Base-by-base conservation (phyloP, 2,113 vertebrate species). In the Marmota flaviventris region DNA sequence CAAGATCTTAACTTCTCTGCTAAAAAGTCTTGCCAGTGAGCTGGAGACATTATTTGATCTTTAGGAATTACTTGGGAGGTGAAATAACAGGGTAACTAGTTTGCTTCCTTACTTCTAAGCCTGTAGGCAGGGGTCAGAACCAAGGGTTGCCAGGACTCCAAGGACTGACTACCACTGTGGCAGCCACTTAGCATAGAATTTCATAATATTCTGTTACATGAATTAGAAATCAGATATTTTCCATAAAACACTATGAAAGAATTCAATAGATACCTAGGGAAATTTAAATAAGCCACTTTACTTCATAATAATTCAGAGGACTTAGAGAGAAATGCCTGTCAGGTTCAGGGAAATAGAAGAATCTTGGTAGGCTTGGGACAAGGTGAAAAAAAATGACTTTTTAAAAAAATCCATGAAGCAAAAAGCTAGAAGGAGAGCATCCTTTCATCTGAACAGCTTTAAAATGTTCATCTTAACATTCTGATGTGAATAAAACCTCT, bases 211-310 rank as follows among this genome's bases (percentile, higher is more conserved):
- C 93, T 93, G 72, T 81, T 37, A 79, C 97, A 56, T 97, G 95
- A 98, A 97, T 97, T 95, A 96, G 76, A 94, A 96, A 97, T 97
- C 93, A 96, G 86, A 77, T 96, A 81, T 97, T 97, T 98, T 95
- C 85, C 96, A 95, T 97, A 97, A 97, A 95, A 86, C 76, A 79
- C 56, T 82, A 20, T 93, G 93, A 94, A 93, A 92, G 25, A 97
- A 95, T 97, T 97, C 84, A 97, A 85, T 97, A 97, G 87, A 95
- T n/a, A 96, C 77, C 92, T 53, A 92, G 96, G 96, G 92, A 95
- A 97, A 96, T 97, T 97, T 96, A 97, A 97, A 94, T 96, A 95
- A 97, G 89, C 90, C 79, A 92, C 93, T 95, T 97, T 95, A 89
- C 69, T 95, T 45, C 2, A 17, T 85, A 76, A 85, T 96, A 96